phyloP scores from a whole-genome alignment of 2,113 vertebrate genomes.

The Myotis yumanensis region DNA sequence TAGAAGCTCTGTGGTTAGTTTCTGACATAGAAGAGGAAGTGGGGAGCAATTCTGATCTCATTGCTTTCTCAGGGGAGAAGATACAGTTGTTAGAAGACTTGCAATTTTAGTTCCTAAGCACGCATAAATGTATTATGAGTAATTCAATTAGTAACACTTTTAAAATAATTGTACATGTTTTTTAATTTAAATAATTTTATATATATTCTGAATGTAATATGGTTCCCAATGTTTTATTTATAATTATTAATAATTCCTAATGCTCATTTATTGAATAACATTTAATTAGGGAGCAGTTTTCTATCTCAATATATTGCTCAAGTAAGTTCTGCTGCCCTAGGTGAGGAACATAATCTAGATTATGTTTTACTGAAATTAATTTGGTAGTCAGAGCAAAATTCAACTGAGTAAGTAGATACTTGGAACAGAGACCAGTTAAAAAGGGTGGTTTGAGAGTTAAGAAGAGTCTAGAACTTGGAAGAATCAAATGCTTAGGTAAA shows the following conservation, averaged over 20 bases:
- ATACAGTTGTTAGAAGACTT: background rate
- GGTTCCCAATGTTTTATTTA: background rate
- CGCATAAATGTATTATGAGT: background rate
- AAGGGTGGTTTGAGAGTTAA: background rate
- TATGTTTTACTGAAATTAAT: background rate
- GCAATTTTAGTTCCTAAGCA: background rate
- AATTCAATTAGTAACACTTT: background rate
- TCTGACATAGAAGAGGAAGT: background rate
- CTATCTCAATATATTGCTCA: background rate
- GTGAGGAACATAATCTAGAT: background rate
- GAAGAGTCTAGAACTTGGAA: background rate
- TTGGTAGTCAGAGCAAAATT: background rate
- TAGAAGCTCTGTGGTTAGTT: background rate
- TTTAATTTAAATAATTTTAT: background rate
- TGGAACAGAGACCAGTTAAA: background rate
- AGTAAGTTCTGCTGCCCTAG: background rate
- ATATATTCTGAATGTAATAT: background rate
- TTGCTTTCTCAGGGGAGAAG: background rate
- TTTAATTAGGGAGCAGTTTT: background rate
- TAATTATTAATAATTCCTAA: background rate
- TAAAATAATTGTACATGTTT: background rate
- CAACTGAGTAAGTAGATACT: background rate
- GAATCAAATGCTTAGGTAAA: background rate
- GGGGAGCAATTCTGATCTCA: background rate
- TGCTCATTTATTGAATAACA: background rate